Percentiles rank a stretch among this genome's conserved stretches.
phyloP scores from a whole-genome alignment of 2,113 vertebrate species.

The Microtus oregoni region DNA sequence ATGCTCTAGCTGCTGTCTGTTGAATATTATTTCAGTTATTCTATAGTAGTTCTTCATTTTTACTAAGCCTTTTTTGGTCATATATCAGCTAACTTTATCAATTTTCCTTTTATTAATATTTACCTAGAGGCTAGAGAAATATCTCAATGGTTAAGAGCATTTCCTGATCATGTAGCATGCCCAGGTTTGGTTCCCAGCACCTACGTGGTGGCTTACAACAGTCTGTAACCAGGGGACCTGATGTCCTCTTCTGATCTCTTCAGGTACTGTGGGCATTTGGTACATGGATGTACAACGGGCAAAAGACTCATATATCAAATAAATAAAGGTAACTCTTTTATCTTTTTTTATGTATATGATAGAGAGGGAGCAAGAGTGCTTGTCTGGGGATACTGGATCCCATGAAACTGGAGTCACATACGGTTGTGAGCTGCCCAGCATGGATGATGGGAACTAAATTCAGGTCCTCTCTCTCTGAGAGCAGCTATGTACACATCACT shows the following conservation, averaged over 20 bases:
- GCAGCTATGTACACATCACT: rapidly evolving
- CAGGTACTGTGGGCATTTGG: background rate
- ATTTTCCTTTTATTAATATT: background rate
- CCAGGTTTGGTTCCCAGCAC: background rate
- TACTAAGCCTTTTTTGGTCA: background rate
- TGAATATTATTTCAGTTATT: background rate
- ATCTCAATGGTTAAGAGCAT: background rate
- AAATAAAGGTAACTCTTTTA: background rate
- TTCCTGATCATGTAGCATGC: background rate
- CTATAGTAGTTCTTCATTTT: background rate
- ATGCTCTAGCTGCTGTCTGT: background rate
- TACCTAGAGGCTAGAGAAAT: background rate
- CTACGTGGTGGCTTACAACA: background rate
- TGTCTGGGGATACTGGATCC: background rate
- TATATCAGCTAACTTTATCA: background rate
- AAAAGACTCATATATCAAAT: background rate
- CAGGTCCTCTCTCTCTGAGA: background rate
- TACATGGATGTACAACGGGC: background rate
- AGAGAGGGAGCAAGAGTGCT: too few relatives aligned
- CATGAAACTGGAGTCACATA: background rate
- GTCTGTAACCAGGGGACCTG: background rate
- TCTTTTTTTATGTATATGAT: too few relatives aligned
- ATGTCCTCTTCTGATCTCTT: background rate
- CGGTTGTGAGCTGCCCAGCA: background rate
- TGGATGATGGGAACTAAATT: background rate